phyloP scores from a whole-genome alignment of 2,113 vertebrate genomes.

The Pungitius pungitius region DNA sequence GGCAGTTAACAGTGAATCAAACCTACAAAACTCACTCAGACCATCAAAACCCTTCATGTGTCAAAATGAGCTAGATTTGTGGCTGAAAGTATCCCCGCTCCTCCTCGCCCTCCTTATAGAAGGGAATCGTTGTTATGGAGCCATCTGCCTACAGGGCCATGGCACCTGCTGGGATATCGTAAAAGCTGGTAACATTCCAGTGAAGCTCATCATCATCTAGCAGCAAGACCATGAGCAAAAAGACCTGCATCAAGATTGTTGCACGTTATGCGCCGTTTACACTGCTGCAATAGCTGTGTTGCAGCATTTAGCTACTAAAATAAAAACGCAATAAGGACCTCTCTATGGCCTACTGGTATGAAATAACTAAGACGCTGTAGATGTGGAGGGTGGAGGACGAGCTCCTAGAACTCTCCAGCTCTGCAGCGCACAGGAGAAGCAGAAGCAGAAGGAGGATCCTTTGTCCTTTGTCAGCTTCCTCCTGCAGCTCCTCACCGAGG shows the following conservation, averaged over 20 bases:
- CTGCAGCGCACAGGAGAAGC: conserved; percentile 9
- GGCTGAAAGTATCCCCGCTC: background rate
- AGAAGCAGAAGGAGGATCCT: conserved; percentile 16
- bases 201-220: conserved; percentile 35
- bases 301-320: conserved; percentile 17
- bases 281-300: conserved; percentile 1
- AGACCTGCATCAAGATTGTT: conserved; percentile 12
- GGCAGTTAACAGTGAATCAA: too few species aligned
- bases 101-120: conserved; percentile 18
- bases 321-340: conserved; percentile 14
- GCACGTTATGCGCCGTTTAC: background rate
- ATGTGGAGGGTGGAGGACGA: conserved; percentile 24
- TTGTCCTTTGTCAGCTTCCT: too few species aligned
- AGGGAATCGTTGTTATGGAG: conserved; percentile 19
- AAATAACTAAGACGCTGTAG: conserved; percentile 12
- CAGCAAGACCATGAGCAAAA: conserved; percentile 42
- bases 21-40: too few species aligned
- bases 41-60: too few species aligned
- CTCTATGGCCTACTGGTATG: conserved; percentile 1
- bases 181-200: conserved; percentile 25
- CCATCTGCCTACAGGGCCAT: conserved; percentile 32
- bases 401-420: conserved; percentile 4
- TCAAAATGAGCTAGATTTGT: too few species aligned
- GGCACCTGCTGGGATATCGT: conserved; percentile 31
- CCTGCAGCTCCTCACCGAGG: background rate